These are phyloP conservation scores for Lycopodina hypogea DNA, from an alignment of 37 sponge, comb jelly and placozoan genomes.

Conservation along the genomic window DNA sequence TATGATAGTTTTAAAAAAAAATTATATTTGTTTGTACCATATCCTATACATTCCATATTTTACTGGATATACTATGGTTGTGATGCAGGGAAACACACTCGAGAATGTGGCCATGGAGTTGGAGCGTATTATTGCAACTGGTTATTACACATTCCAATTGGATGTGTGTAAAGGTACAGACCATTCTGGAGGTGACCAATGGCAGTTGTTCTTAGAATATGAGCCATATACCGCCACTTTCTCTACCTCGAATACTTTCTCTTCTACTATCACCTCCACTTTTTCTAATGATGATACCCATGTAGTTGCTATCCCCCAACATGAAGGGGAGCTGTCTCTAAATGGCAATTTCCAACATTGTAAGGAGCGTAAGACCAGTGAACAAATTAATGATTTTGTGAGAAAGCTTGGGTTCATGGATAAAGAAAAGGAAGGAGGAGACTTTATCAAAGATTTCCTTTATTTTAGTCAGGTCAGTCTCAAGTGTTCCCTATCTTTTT, in stretches of 20 bases:
- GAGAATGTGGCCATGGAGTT: constrained; percentile 80
- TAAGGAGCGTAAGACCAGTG: constrained; percentile 41
- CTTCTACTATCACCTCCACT: not conserved
- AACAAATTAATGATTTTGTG: constrained; percentile 84
- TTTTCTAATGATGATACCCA: not conserved
- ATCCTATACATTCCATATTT: not conserved
- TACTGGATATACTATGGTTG: not conserved
- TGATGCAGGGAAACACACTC: constrained; percentile 72
- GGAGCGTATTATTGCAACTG: constrained; percentile 62
- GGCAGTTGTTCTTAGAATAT: not conserved
- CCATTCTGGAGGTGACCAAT: not conserved
- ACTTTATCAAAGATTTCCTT: constrained; percentile 35
- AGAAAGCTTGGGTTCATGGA: constrained; percentile 84
- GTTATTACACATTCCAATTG: constrained; percentile 45
- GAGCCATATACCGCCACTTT: not conserved
- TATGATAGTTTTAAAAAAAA: not conserved
- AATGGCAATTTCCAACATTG: not conserved
- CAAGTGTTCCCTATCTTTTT: too few species aligned
- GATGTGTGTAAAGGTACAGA: too few species aligned
- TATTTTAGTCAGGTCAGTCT: constrained; percentile 36
- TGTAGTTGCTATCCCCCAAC: too few species aligned
- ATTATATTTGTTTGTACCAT: not conserved
- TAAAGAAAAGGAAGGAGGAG: constrained; percentile 48
- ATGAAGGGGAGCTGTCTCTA: not conserved
- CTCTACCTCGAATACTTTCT: not conserved